Conservation (phyloP, 2,797 vertebrate species). For the Macropodus opercularis region DNA sequence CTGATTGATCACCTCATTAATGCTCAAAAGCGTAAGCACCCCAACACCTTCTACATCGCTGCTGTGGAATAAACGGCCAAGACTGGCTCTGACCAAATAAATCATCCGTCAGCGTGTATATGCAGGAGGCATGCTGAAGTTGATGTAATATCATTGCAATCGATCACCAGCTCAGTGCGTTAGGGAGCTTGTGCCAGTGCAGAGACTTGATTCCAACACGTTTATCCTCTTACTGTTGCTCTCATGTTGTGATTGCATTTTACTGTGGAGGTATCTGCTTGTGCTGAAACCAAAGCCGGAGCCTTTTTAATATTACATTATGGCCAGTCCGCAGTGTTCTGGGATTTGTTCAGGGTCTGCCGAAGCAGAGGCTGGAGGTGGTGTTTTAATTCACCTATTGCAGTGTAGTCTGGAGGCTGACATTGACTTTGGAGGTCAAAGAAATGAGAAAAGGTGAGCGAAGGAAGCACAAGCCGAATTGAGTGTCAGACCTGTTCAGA, state of each 20-base stretch:
- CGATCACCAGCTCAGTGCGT: conserved; percentile 54
- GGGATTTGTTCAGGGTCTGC: conserved; percentile 28
- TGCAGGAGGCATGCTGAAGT: conserved; percentile 51
- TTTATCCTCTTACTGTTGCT: conserved; percentile 53
- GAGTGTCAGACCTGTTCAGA: conserved; percentile 36
- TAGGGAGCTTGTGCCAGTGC: conserved; percentile 21
- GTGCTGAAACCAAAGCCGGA: conserved; percentile 38
- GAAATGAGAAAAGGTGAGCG: conserved; percentile 30
- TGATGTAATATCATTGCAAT: conserved; percentile 61
- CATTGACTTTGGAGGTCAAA: conserved; percentile 38
- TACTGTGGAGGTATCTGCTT: conserved; percentile 45
- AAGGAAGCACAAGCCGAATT: conserved; percentile 36
- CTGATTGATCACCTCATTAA: conserved; percentile 74
- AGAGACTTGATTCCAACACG: conserved; percentile 43
- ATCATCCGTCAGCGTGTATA: conserved; percentile 59
- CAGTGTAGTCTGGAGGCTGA: conserved; percentile 21
- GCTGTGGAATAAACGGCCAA: conserved; percentile 58
- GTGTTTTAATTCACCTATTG: conserved; percentile 28
- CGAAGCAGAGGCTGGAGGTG: conserved; percentile 32
- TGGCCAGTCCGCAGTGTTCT: conserved; percentile 4
- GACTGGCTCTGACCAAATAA: conserved; percentile 54
- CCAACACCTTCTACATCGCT: conserved; percentile 38
- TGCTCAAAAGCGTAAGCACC: conserved; percentile 42
- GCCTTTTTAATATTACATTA: conserved; percentile 49
- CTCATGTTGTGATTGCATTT: conserved; percentile 38